phyloP scores from a whole-genome alignment of 2,888 invertebrate species.

The Carabus problematicus region DNA sequence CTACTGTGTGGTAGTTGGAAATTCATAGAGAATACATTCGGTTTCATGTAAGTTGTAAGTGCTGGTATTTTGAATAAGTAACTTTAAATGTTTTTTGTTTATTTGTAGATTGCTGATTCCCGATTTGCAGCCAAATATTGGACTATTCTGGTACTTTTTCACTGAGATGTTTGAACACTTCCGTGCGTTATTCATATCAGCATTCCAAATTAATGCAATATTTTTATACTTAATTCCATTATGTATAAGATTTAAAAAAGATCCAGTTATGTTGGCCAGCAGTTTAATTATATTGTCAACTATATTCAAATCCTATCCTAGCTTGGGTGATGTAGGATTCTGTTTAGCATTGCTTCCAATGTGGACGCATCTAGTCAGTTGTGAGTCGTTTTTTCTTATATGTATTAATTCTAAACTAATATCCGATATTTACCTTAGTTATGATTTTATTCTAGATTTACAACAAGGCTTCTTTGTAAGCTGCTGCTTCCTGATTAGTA shows the following conservation, averaged over 20 bases:
- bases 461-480: constrained; percentile 93
- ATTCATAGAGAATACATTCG: constrained; percentile 67
- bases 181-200: constrained; percentile 90
- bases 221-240: constrained; percentile 91
- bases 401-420: constrained; percentile 28
- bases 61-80: constrained; percentile 43
- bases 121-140: constrained; percentile 95
- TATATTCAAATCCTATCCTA: constrained; percentile 97
- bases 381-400: constrained; percentile 65
- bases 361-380: constrained; percentile 87
- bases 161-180: constrained; percentile 99
- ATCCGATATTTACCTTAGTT: constrained; percentile 1
- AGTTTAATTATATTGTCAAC: constrained; percentile 82
- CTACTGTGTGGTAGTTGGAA: constrained; percentile 70
- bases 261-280: constrained; percentile 81
- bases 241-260: constrained; percentile 76
- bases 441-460: constrained; percentile 72
- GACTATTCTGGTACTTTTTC: constrained; percentile 99
- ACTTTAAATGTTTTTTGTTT: constrained; percentile 45
- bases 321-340: constrained; percentile 93
- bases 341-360: constrained; percentile 89
- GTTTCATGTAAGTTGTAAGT: constrained; percentile 75
- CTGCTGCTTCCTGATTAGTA: constrained; percentile 88
- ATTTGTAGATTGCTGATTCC: constrained; percentile 83
- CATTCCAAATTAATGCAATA: constrained; percentile 96